Conservation (phyloP, 2,113 vertebrate genomes). For the Notechis scutatus region DNA sequence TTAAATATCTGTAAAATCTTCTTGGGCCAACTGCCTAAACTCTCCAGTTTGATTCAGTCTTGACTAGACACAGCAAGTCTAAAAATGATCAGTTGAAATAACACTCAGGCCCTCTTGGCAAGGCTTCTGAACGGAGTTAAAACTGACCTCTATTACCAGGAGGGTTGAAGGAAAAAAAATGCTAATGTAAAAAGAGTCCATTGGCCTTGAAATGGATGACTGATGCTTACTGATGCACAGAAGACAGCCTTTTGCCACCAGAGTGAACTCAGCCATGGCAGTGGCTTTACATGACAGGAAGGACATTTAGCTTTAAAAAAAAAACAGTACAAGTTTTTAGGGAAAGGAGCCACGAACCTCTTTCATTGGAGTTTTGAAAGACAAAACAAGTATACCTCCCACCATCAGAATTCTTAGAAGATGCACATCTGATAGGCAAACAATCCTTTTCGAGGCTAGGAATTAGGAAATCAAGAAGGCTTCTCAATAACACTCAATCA, state of each 20-base stretch:
- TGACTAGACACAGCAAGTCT: background rate
- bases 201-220: background rate
- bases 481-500: too few relatives aligned
- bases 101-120: background rate
- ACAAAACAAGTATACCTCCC: background rate
- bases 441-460: background rate
- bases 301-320: background rate
- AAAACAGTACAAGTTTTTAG: background rate
- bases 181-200: background rate
- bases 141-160: background rate
- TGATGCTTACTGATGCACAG: slow-evolving; percentile 3
- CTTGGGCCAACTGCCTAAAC: background rate
- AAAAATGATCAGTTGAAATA: background rate
- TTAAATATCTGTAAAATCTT: background rate
- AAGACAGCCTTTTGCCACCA: background rate
- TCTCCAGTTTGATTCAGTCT: background rate
- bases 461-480: background rate
- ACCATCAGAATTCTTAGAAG: background rate
- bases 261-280: slow-evolving; percentile 8
- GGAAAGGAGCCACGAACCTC: background rate
- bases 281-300: background rate
- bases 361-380: background rate
- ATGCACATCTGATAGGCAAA: background rate
- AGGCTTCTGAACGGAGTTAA: background rate
- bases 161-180: background rate